Evolutionary conservation across 2,888 invertebrate species (phyloP).

Genomic region (Halictus ligatus): DNA sequence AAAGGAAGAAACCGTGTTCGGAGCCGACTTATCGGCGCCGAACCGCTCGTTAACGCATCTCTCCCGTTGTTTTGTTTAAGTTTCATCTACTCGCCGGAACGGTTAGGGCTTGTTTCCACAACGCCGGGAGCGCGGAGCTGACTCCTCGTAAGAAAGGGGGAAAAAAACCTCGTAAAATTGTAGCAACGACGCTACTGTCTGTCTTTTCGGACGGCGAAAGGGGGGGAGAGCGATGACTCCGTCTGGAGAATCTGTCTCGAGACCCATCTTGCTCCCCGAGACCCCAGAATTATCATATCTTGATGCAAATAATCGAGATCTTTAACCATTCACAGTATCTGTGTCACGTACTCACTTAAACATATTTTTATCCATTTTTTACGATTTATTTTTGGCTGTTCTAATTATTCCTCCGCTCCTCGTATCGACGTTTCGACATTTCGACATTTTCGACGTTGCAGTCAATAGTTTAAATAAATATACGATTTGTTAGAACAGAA

Average conservation of each 20-base stretch:
- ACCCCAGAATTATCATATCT: neutral
- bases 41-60: constrained; percentile 70
- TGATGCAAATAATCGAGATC: neutral
- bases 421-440: too few species aligned
- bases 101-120: constrained; percentile 51
- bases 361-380: neutral
- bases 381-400: neutral
- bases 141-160: constrained; percentile 41
- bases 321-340: too few species aligned
- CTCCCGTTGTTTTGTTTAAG: constrained; percentile 56
- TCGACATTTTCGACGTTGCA: too few species aligned
- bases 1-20: constrained; percentile 38
- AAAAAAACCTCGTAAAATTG: constrained; percentile 52
- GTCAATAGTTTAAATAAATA: too few species aligned
- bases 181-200: constrained; percentile 54
- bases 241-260: neutral
- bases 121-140: constrained; percentile 34
- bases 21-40: constrained; percentile 70
- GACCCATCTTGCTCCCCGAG: neutral
- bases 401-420: too few species aligned
- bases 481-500: too few species aligned
- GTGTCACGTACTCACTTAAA: too few species aligned
- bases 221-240: neutral
- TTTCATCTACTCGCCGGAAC: constrained; percentile 49
- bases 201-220: neutral